A percentile compares a stretch with the other conserved stretches of the same genome.
Conservation (phyloP, 2,888 invertebrate species). For the Athalia cordata region DNA sequence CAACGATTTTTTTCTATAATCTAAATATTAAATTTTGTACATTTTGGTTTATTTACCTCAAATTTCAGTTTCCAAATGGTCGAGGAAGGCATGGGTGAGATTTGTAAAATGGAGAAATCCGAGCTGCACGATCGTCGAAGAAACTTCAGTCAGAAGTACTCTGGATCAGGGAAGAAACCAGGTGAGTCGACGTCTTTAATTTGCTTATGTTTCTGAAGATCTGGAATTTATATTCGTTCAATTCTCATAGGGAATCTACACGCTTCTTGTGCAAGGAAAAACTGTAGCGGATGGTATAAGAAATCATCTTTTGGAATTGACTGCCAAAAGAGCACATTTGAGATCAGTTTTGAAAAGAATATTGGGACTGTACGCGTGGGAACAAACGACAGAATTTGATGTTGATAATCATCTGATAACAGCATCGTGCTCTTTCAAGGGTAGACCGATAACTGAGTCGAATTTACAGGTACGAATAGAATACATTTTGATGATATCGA, state of each 20-base stretch:
- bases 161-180: constrained; percentile 69
- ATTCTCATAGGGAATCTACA: constrained; percentile 65
- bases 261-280: constrained; percentile 66
- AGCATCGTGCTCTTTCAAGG: constrained; percentile 80
- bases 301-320: constrained; percentile 61
- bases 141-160: constrained; percentile 63
- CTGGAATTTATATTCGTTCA: not conserved
- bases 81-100: constrained; percentile 63
- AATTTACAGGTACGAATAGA: constrained; percentile 81
- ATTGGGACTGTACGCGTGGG: constrained; percentile 89
- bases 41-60: constrained; percentile 20
- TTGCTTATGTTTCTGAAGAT: not conserved
- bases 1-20: not conserved
- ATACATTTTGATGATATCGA: not conserved
- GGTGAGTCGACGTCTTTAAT: constrained; percentile 53
- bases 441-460: constrained; percentile 81
- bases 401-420: constrained; percentile 83
- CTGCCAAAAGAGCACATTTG: constrained; percentile 76
- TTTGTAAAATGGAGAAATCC: constrained; percentile 69
- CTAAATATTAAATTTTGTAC: not conserved
- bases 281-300: constrained; percentile 61
- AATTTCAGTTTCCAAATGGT: constrained; percentile 65
- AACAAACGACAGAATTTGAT: constrained; percentile 76
- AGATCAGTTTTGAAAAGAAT: constrained; percentile 81
- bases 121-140: constrained; percentile 63